phyloP scores from a whole-genome alignment of 1,140 invertebrate species.

The Drosophila nigrodunni region DNA sequence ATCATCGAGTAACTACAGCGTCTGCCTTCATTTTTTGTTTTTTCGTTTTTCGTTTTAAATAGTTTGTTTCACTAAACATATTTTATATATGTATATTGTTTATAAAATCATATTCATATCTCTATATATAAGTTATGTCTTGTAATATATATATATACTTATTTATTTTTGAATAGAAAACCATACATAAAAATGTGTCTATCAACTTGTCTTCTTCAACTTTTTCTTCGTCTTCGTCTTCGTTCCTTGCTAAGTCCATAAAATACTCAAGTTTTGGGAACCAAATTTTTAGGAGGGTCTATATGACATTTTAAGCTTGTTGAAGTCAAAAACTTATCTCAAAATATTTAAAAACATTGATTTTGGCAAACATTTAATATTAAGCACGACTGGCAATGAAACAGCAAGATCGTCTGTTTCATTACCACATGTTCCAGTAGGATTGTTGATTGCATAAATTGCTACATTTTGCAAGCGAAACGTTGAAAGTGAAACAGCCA shows the following conservation, averaged over 20 bases:
- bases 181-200: conserved; percentile 21
- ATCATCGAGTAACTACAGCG: conserved; percentile 75
- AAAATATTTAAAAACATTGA: conserved; percentile 29
- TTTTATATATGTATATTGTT: conserved; percentile 64
- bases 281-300: conserved; percentile 23
- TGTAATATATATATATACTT: conserved; percentile 32
- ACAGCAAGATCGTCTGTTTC: conserved; percentile 40
- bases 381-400: conserved; percentile 39
- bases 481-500: conserved; percentile 35
- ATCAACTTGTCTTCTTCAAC: conserved; percentile 12
- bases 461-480: conserved; percentile 16
- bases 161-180: conserved; percentile 46
- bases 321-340: conserved; percentile 41
- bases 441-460: conserved; percentile 18
- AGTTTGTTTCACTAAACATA: conserved; percentile 57
- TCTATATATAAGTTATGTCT: conserved; percentile 43
- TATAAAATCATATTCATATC: conserved; percentile 69
- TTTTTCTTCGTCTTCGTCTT: conserved; percentile 27
- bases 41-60: conserved; percentile 26
- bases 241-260: conserved; percentile 27
- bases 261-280: conserved; percentile 24
- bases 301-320: conserved; percentile 26
- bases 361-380: conserved; percentile 58
- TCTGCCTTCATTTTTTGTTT: conserved; percentile 73
- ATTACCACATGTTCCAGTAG: conserved; percentile 18